Percentiles rank a stretch among this genome's conserved stretches.
These are phyloP conservation scores for Drosophila pectinifera DNA, from an alignment of 1,140 invertebrate genomes.

Conservation along the genomic window DNA sequence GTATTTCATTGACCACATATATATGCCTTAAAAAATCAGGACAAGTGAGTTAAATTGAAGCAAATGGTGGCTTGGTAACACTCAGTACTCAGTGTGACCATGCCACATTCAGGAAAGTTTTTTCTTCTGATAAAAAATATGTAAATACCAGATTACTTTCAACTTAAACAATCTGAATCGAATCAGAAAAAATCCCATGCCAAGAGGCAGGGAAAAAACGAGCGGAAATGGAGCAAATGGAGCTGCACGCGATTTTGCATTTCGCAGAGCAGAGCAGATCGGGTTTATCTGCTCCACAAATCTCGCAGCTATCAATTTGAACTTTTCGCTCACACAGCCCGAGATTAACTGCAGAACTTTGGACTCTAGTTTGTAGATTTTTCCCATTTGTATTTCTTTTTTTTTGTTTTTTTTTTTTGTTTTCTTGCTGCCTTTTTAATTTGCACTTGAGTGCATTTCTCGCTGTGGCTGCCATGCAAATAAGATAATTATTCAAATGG, in stretches of 20 bases:
- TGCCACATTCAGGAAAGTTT: background rate
- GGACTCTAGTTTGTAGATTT: conserved; percentile 45
- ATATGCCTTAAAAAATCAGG: too few relatives aligned
- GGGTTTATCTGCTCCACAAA: conserved; percentile 71
- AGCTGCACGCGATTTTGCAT: conserved; percentile 74
- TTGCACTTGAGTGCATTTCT: conserved; percentile 70
- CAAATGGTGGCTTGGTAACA: too few relatives aligned
- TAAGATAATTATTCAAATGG: conserved; percentile 85
- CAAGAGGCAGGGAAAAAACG: background rate
- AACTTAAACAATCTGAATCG: conserved; percentile 8
- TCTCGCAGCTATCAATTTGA: conserved; percentile 79
- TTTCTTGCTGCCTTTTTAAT: conserved; percentile 60
- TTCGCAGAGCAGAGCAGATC: conserved; percentile 60
- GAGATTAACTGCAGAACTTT: conserved; percentile 65
- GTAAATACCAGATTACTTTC: conserved; percentile 5
- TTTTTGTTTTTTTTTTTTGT: background rate
- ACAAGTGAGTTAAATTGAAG: too few relatives aligned
- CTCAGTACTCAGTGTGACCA: background rate
- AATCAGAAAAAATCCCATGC: conserved; percentile 14
- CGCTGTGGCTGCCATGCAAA: conserved; percentile 74
- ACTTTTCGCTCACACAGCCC: conserved; percentile 62
- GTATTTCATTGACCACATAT: too few relatives aligned
- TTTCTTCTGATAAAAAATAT: conserved; percentile 1
- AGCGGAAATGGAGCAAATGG: conserved; percentile 59
- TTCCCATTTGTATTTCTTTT: conserved; percentile 16